Percentiles rank a stretch among this genome's conserved stretches.
These are phyloP conservation scores for Nesospiza acunhae DNA, from an alignment of 2,113 vertebrate species.

Conservation along the genomic window DNA sequence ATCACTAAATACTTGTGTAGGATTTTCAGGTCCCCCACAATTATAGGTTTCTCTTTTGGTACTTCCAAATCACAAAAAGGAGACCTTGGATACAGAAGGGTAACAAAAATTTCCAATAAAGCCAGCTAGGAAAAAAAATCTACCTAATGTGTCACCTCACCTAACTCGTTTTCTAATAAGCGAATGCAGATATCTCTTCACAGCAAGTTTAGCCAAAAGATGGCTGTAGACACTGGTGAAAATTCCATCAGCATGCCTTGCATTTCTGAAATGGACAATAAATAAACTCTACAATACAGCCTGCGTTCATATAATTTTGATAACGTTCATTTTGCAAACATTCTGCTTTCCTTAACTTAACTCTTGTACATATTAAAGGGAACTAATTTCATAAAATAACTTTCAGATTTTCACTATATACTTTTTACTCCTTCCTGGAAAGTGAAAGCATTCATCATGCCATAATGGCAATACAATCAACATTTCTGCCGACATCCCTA, in stretches of 20 bases:
- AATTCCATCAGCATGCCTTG: slow-evolving; percentile 90
- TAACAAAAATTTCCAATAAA: slow-evolving; percentile 25
- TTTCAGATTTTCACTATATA: background rate
- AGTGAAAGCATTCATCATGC: background rate
- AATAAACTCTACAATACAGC: slow-evolving; percentile 50
- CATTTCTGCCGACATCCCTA: background rate
- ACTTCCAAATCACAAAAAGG: background rate
- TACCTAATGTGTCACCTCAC: slow-evolving; percentile 74
- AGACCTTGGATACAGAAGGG: background rate
- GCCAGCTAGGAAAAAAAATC: background rate
- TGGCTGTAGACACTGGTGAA: slow-evolving; percentile 94
- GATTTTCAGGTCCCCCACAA: background rate
- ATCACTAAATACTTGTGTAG: background rate
- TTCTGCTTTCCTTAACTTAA: background rate
- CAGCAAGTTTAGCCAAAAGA: slow-evolving; percentile 91
- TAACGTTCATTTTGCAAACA: background rate
- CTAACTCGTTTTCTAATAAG: slow-evolving; percentile 92
- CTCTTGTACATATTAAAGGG: background rate
- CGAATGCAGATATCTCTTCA: slow-evolving; percentile 91
- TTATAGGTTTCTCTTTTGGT: background rate
- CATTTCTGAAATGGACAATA: slow-evolving; percentile 80
- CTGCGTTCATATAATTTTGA: background rate
- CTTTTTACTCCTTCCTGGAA: background rate
- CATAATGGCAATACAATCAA: background rate
- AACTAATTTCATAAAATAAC: background rate